Evolutionary conservation across 2,888 invertebrate genomes (phyloP).

Genomic region (Drosophila pseudotalamancana): DNA sequence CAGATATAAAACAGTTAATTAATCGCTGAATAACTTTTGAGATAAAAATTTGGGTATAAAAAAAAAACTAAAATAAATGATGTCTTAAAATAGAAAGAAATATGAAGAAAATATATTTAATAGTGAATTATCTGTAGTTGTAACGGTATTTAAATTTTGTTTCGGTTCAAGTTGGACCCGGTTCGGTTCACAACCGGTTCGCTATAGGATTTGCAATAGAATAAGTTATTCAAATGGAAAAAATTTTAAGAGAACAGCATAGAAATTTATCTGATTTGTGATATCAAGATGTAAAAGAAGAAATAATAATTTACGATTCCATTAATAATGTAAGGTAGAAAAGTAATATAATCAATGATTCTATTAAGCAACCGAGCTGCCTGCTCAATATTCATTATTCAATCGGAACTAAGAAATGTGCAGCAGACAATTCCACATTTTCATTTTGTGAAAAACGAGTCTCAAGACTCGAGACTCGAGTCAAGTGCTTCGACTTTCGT

Average conservation of each 20-base stretch:
- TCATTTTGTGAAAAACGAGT: slow-evolving; percentile 9
- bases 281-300: neutral
- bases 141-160: too few species aligned
- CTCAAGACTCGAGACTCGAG: too few species aligned
- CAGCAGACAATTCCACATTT: slow-evolving; percentile 8
- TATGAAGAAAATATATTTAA: too few species aligned
- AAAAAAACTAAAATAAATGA: neutral
- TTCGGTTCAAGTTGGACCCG: too few species aligned
- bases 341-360: slow-evolving; percentile 17
- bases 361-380: slow-evolving; percentile 1
- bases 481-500: slow-evolving; percentile 44
- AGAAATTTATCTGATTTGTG: neutral
- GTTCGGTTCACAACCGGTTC: too few species aligned
- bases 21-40: neutral
- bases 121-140: too few species aligned
- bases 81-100: neutral
- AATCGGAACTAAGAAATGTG: slow-evolving; percentile 23
- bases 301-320: slow-evolving; percentile 10
- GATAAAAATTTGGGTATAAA: neutral
- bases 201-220: too few species aligned
- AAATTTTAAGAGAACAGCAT: too few species aligned
- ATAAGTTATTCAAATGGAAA: too few species aligned
- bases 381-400: slow-evolving; percentile 39
- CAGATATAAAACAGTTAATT: neutral
- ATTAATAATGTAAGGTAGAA: slow-evolving; percentile 4